A percentile compares a stretch with the other conserved stretches of the same genome.
These are phyloP conservation scores for Parazoanthus atlanticus DNA, from an alignment of 92 coral and sea anemone species.

Conservation along the genomic window DNA sequence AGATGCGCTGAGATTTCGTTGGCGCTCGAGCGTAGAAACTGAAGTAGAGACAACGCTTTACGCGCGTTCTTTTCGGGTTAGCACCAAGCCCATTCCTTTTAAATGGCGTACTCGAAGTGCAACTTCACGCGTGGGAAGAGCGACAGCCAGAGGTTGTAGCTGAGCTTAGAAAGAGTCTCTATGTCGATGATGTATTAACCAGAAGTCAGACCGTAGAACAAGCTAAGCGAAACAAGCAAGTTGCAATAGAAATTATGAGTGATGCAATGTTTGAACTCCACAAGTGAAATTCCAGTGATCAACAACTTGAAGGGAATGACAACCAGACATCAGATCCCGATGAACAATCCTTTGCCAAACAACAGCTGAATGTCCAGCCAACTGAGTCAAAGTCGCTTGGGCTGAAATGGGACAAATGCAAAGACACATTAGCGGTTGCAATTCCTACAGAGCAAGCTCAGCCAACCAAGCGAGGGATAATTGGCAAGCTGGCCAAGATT, in stretches of 20 bases:
- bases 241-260: constrained; percentile 45
- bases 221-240: constrained; percentile 51
- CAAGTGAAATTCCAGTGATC: constrained; percentile 53
- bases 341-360: constrained; percentile 56
- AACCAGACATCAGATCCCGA: neutral
- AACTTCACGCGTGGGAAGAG: constrained; percentile 33
- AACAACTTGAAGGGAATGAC: constrained; percentile 35
- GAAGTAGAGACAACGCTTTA: constrained; percentile 21
- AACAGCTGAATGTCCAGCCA: constrained; percentile 51
- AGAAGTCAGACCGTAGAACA: constrained; percentile 44
- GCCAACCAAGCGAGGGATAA: constrained; percentile 54
- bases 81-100: constrained; percentile 22
- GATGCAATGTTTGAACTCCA: constrained; percentile 56
- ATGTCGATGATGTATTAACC: constrained; percentile 55
- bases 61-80: constrained; percentile 42
- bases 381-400: constrained; percentile 54
- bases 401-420: constrained; percentile 53
- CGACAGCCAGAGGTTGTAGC: constrained; percentile 44
- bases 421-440: constrained; percentile 41
- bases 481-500: constrained; percentile 57
- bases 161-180: constrained; percentile 51
- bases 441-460: constrained; percentile 52
- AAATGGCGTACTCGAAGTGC: constrained; percentile 27
- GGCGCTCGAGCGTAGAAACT: constrained; percentile 17
- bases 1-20: constrained; percentile 44